Evolutionary conservation across 2,797 vertebrate genomes (phyloP), one percentile per base, ranked within the genome.

Genomic region (Phrynocephalus vlangalii): DNA sequence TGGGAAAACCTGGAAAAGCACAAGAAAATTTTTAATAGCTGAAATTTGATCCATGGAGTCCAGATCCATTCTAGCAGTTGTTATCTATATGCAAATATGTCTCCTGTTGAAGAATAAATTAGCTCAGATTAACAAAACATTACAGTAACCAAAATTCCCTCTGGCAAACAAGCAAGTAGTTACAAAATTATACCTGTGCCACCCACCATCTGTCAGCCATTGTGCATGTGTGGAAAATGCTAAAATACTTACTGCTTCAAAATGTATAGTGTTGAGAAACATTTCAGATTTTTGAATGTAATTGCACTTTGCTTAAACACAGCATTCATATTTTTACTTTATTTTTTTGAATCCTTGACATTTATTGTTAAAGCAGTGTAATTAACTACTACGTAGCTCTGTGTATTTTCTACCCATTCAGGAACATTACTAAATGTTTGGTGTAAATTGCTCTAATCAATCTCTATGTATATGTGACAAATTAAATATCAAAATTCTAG

Each of bases 371-470:
- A 85, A 94, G 87, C 90, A 92, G 94, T 3, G 86, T 94, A 96
- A 96, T 95, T 95, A 94, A 94, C 82, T 92, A 86, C 84, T 91
- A 93, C 70, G 87, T 92, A 87, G 60, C 91, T 93, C 92, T 92
- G 85, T 86, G 70, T 89, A 93, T 94, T 93, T 90, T 89, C 86
- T 63, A 91, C 71, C 91, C 91, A 78, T 86, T 93, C 84, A 90
- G 87, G 93, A 94, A 89, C 88, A 86, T 89, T 87, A 91, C 0
- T 0, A 96, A 93, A 79, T 72, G 90, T 93, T 92, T 92, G 92
- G 91, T 92, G 92, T 79, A 96, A 96, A 96, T 94, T 90, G 91
- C 73, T 93, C 90, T 85, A 93, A 95, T 94, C 93, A 95, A 95
- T 95, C 94, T 95, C 86, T 91, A 89, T 92, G 88, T 87, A 94